Evolutionary conservation across 2,888 invertebrate species (phyloP).

Genomic region (Melanotus villosus): DNA sequence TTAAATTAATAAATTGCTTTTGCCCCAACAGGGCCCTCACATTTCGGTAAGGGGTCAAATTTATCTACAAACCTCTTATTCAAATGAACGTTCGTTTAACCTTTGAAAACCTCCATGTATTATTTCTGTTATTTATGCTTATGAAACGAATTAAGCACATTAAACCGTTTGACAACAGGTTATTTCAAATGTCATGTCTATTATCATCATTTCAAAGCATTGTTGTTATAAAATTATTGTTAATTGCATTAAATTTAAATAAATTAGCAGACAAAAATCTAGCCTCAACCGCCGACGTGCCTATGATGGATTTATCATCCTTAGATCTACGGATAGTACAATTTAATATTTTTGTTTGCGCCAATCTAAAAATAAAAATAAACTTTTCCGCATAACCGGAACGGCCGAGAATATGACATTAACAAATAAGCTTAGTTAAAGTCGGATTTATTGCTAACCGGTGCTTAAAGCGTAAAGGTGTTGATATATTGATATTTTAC

Average conservation of each 20-base stretch:
- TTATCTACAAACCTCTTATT: slow-evolving; percentile 18
- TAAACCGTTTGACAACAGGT: slow-evolving; percentile 10
- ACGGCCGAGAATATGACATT: neutral
- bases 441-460: slow-evolving; percentile 20
- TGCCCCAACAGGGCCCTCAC: slow-evolving; percentile 7
- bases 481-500: slow-evolving; percentile 8
- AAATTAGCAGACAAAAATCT: neutral
- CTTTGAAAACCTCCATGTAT: slow-evolving; percentile 8
- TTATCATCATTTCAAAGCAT: neutral
- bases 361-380: slow-evolving; percentile 5
- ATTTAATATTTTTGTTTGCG: no score
- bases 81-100: slow-evolving; percentile 9
- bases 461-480: slow-evolving; percentile 8
- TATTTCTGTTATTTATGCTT: slow-evolving; percentile 18
- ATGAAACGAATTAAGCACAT: slow-evolving; percentile 12
- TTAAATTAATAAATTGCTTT: slow-evolving; percentile 10
- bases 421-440: slow-evolving; percentile 21
- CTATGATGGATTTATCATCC: no score
- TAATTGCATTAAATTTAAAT: slow-evolving; percentile 5
- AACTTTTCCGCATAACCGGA: slow-evolving; percentile 3
- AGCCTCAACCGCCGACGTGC: no score
- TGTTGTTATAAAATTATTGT: slow-evolving; percentile 8
- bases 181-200: slow-evolving; percentile 14
- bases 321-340: no score
- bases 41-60: slow-evolving; percentile 17